Conservation (phyloP, 2,113 vertebrate genomes). For the Dolichallabes microphthalmus region DNA sequence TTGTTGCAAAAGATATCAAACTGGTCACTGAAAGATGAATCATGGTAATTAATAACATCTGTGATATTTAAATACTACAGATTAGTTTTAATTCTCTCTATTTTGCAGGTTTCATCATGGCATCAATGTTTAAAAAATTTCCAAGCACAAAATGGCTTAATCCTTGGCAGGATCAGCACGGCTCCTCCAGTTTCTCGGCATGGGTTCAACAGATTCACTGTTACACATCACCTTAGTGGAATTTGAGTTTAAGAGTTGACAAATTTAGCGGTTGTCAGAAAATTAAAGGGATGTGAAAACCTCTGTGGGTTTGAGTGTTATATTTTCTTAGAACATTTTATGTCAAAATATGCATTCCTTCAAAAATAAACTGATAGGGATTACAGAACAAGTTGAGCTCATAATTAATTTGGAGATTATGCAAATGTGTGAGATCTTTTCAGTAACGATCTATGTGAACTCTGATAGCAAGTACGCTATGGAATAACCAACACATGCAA, state of each 20-base stretch:
- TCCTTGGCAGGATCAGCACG: not conserved
- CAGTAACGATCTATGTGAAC: constrained; percentile 65
- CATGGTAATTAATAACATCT: not conserved
- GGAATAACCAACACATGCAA: constrained; percentile 47
- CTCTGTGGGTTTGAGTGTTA: constrained; percentile 70
- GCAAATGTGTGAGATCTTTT: constrained; percentile 70
- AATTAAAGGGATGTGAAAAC: constrained; percentile 70
- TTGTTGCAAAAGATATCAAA: not conserved
- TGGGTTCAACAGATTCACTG: constrained; percentile 29
- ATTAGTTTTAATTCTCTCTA: not conserved
- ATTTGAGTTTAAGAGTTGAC: constrained; percentile 53
- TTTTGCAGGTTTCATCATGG: not conserved
- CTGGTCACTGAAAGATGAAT: not conserved
- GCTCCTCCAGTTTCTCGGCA: not conserved
- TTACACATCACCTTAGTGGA: constrained; percentile 26
- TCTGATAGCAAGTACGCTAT: constrained; percentile 59
- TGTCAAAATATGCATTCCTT: constrained; percentile 61
- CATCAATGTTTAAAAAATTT: constrained; percentile 14
- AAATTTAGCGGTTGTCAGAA: constrained; percentile 71
- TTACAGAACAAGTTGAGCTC: constrained; percentile 70
- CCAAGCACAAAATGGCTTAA: constrained; percentile 2
- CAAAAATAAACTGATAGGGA: constrained; percentile 62
- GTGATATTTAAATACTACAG: not conserved
- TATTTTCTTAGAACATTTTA: constrained; percentile 67
- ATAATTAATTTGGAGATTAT: constrained; percentile 76